Evolutionary conservation across 2,888 invertebrate species (phyloP).

Genomic region (Cephalotes varians): DNA sequence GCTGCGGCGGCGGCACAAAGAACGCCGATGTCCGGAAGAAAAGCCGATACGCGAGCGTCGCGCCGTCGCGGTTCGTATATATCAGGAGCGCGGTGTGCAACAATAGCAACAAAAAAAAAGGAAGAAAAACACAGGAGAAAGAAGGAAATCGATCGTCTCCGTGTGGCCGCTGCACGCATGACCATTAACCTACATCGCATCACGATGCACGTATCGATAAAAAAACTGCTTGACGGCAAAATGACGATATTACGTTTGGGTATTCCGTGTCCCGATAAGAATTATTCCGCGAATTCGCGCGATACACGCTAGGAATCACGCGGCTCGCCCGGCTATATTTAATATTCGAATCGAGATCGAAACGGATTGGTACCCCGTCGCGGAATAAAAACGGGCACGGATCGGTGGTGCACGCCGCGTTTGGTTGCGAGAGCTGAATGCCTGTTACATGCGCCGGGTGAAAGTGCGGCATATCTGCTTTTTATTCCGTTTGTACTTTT

Average conservation of each 20-base stretch:
- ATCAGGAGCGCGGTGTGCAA: not conserved
- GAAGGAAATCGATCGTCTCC: slow-evolving; percentile 55
- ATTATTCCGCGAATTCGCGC: slow-evolving; percentile 52
- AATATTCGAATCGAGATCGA: slow-evolving; percentile 13
- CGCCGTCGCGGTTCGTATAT: slow-evolving; percentile 2
- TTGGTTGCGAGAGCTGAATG: not conserved
- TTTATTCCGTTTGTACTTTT: slow-evolving; percentile 6
- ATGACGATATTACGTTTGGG: slow-evolving; percentile 56
- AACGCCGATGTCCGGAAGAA: slow-evolving; percentile 35
- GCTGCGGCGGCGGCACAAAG: slow-evolving; percentile 29
- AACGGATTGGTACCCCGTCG: slow-evolving; percentile 22
- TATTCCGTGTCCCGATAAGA: slow-evolving; percentile 65
- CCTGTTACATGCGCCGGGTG: slow-evolving; percentile 11
- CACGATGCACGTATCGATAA: slow-evolving; percentile 66
- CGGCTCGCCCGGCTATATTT: slow-evolving; percentile 5
- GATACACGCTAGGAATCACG: slow-evolving; percentile 50
- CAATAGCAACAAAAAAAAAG: not conserved
- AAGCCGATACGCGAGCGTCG: slow-evolving; percentile 34
- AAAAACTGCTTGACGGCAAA: slow-evolving; percentile 53
- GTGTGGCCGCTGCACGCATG: slow-evolving; percentile 51
- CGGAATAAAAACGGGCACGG: slow-evolving; percentile 28
- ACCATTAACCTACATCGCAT: slow-evolving; percentile 69
- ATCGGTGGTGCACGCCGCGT: not conserved
- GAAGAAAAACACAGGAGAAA: slow-evolving; percentile 5
- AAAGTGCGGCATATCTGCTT: slow-evolving; percentile 22